These are phyloP conservation scores for Enteromius trimaculatus DNA, from an alignment of 2,797 vertebrate genomes.

Conservation along the genomic window DNA sequence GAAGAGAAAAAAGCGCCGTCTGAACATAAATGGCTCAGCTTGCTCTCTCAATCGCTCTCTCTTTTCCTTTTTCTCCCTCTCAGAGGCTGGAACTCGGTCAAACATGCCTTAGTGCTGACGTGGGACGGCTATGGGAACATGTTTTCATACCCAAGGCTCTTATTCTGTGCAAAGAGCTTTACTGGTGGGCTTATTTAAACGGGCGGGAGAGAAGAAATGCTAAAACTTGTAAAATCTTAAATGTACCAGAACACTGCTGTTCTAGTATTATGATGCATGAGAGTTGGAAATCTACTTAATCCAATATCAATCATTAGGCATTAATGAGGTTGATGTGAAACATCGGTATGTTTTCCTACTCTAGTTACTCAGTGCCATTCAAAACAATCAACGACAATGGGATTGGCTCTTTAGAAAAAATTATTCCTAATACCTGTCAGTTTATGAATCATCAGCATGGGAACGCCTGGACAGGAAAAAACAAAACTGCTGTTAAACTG, in stretches of 20 bases:
- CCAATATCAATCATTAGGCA: conserved; percentile 24
- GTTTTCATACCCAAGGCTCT: conserved; percentile 67
- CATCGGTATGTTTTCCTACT: conserved; percentile 8
- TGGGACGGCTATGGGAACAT: conserved; percentile 73
- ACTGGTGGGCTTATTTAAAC: conserved; percentile 63
- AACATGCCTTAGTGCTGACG: conserved; percentile 78
- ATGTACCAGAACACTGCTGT: conserved; percentile 11
- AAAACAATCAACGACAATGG: conserved; percentile 4
- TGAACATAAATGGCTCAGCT: conserved; percentile 68
- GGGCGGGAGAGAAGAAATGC: conserved; percentile 17
- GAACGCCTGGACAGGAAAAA: not conserved
- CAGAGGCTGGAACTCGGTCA: conserved; percentile 70
- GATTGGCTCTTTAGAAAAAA: not conserved
- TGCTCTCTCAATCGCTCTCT: conserved; percentile 15
- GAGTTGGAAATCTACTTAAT: conserved; percentile 20
- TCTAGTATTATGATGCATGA: not conserved
- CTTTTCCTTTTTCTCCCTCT: conserved; percentile 60
- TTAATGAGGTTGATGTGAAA: conserved; percentile 15
- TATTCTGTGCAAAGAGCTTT: conserved; percentile 53
- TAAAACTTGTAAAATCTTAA: conserved; percentile 10
- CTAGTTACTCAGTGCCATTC: not conserved
- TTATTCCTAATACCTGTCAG: conserved; percentile 1
- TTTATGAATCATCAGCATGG: conserved; percentile 21
- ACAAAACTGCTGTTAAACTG: not conserved
- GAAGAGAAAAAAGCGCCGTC: conserved; percentile 63